A percentile compares a stretch with the other conserved stretches of the same genome.
Conservation (phyloP, 2,888 invertebrate species). For the Orthonevra nobilis region DNA sequence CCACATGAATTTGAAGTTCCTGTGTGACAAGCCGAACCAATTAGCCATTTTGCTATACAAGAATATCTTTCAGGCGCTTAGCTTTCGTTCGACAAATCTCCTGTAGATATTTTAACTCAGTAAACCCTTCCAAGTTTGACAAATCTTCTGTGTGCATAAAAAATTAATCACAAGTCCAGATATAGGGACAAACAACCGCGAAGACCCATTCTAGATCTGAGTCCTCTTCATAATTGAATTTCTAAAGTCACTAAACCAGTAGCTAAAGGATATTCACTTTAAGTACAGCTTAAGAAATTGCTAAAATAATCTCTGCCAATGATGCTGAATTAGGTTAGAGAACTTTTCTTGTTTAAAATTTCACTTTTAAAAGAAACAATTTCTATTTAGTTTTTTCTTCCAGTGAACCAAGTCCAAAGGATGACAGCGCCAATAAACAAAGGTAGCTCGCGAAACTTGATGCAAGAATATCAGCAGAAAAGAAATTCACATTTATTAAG, state of each 20-base stretch:
- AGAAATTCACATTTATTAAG: conserved; percentile 68
- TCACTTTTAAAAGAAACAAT: conserved; percentile 19
- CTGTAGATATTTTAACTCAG: no score
- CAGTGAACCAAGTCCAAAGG: conserved; percentile 1
- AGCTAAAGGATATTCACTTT: conserved; percentile 31
- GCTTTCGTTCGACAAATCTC: no score
- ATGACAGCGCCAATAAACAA: conserved; percentile 44
- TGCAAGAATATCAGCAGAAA: conserved; percentile 32
- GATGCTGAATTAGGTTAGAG: conserved; percentile 61
- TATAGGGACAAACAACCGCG: background rate
- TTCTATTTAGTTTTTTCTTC: conserved; percentile 2
- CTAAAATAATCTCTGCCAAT: conserved; percentile 61
- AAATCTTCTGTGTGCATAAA: no score
- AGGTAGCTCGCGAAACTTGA: conserved; percentile 8
- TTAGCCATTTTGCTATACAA: no score
- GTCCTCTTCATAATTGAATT: conserved; percentile 49
- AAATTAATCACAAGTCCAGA: no score
- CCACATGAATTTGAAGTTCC: no score
- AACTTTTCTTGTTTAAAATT: conserved; percentile 70
- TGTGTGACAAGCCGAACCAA: no score
- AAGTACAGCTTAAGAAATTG: conserved; percentile 51
- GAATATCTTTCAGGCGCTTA: no score
- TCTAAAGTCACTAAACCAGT: conserved; percentile 15
- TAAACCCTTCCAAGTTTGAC: no score
- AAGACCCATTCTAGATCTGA: background rate